Evolutionary conservation across 2,888 invertebrate genomes (phyloP).

Genomic region (Tyria jacobaeae): DNA sequence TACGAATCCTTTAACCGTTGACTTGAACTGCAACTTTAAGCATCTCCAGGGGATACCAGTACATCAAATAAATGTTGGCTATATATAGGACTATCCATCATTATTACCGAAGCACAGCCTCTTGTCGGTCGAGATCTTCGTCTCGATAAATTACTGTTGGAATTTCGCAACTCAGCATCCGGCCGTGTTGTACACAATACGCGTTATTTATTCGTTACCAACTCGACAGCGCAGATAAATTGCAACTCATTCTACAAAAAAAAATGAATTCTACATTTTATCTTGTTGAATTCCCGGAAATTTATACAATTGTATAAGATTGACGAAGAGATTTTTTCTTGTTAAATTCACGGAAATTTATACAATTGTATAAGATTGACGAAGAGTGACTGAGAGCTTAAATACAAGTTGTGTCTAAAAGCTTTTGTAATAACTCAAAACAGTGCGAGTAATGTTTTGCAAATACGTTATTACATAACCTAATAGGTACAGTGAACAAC

Average conservation of each 20-base stretch:
- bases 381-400: neutral
- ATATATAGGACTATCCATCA: slow-evolving; percentile 16
- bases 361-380: too few species aligned
- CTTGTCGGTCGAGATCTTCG: slow-evolving; percentile 10
- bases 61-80: too few species aligned
- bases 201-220: slow-evolving; percentile 8
- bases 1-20: too few species aligned
- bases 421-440: neutral
- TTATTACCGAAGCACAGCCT: slow-evolving; percentile 5
- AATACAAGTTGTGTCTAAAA: neutral
- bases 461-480: too few species aligned
- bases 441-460: neutral
- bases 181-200: slow-evolving; percentile 11
- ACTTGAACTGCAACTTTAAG: too few species aligned
- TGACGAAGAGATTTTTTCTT: too few species aligned
- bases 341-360: too few species aligned
- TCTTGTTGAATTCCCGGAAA: too few species aligned
- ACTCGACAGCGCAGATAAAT: slow-evolving; percentile 2
- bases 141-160: slow-evolving; percentile 19
- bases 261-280: neutral
- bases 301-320: too few species aligned
- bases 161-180: slow-evolving; percentile 20
- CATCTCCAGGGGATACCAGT: too few species aligned
- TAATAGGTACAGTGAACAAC: too few species aligned
- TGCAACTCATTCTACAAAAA: neutral